Evolutionary conservation across 2,797 vertebrate genomes (phyloP).

Genomic region (Siniperca obscura): DNA sequence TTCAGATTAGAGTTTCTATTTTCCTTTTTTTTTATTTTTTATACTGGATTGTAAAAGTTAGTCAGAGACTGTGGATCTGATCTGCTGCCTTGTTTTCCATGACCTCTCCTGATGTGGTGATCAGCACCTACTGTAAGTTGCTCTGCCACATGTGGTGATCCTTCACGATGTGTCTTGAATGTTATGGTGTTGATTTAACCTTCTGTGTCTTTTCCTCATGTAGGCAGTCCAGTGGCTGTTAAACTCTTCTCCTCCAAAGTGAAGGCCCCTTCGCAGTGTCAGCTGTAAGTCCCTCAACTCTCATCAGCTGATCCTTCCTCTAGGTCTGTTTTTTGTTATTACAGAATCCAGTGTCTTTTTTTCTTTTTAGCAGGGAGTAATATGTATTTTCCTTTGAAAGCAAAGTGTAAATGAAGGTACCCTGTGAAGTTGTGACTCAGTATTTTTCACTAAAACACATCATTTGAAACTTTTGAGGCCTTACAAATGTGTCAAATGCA

Average conservation of each 20-base stretch:
- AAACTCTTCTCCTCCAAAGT: background rate
- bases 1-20: background rate
- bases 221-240: constrained; percentile 33
- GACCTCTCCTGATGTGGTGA: constrained; percentile 37
- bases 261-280: background rate
- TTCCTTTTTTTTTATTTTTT: background rate
- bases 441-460: background rate
- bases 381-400: no score
- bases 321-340: background rate
- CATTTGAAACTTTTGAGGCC: background rate
- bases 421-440: background rate
- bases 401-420: background rate
- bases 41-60: background rate
- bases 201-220: background rate
- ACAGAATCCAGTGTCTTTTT: background rate
- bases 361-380: background rate
- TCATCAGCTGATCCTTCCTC: background rate
- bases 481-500: background rate
- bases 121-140: constrained; percentile 56
- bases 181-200: background rate
- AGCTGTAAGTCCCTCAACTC: constrained; percentile 44
- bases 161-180: background rate
- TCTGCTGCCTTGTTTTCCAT: constrained; percentile 25
- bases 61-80: constrained; percentile 1
- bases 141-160: constrained; percentile 20